Evolutionary conservation across 2,888 invertebrate genomes (phyloP).

Genomic region (Cylloceria caligata): DNA sequence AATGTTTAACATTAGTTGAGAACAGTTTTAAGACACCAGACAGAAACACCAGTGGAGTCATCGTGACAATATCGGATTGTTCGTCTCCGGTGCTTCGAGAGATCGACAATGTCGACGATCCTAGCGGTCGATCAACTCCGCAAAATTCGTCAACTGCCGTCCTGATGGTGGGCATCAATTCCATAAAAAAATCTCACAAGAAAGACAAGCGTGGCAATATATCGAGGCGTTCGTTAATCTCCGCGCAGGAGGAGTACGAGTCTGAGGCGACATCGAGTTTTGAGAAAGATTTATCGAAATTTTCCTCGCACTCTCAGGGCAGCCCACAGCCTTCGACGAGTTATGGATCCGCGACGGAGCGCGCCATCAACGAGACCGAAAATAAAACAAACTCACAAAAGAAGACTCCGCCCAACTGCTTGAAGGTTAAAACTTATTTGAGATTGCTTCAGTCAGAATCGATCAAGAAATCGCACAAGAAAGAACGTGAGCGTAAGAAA

Average conservation of each 20-base stretch:
- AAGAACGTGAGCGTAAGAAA: conserved; percentile 73
- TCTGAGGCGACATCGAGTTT: conserved; percentile 4
- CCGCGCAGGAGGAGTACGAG: conserved; percentile 43
- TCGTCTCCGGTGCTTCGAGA: conserved; percentile 26
- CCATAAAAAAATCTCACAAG: conserved; percentile 80
- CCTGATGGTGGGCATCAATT: conserved; percentile 75
- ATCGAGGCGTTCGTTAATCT: conserved; percentile 43
- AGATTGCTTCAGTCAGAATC: conserved; percentile 76
- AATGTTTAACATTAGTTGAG: not conserved
- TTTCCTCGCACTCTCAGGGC: conserved; percentile 32
- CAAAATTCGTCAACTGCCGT: conserved; percentile 74
- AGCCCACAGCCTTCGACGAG: conserved; percentile 71
- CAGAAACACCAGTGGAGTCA: conserved; percentile 12
- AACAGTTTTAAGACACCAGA: conserved; percentile 38
- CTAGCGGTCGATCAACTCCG: conserved; percentile 76
- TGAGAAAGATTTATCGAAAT: conserved; percentile 30
- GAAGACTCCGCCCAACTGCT: conserved; percentile 78
- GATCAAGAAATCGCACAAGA: conserved; percentile 79
- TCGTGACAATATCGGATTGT: conserved; percentile 29
- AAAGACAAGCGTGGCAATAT: conserved; percentile 77
- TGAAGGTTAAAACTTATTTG: conserved; percentile 72
- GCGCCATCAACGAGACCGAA: conserved; percentile 13
- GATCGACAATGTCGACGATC: conserved; percentile 25
- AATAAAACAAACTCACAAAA: conserved; percentile 9
- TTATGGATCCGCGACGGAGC: conserved; percentile 23